Percentiles rank a stretch among this genome's conserved stretches.
phyloP scores from a whole-genome alignment of 2,113 vertebrate genomes.

The Athene noctua region DNA sequence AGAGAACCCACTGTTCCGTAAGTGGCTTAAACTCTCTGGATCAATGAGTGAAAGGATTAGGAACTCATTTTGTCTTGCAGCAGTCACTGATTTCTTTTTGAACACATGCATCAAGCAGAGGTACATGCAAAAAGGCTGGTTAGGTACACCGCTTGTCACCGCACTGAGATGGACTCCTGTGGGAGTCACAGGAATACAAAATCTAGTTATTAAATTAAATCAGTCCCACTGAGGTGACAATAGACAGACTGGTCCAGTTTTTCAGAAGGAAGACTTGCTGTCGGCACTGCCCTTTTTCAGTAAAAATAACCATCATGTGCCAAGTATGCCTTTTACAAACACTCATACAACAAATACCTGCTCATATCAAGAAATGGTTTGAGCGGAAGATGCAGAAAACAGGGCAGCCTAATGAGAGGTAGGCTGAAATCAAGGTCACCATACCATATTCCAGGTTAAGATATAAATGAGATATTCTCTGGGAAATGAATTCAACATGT shows the following conservation, averaged over 20 bases:
- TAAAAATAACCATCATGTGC: background rate
- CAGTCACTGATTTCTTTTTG: background rate
- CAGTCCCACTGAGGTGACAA: background rate
- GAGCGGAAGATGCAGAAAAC: background rate
- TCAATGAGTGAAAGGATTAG: background rate
- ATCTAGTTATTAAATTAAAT: background rate
- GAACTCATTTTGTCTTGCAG: background rate
- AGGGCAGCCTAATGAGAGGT: background rate
- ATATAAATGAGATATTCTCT: background rate
- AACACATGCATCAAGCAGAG: background rate
- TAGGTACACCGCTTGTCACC: accelerated
- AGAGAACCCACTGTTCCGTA: background rate
- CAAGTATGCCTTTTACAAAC: background rate
- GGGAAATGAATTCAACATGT: background rate
- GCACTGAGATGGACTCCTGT: background rate
- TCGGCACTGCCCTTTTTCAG: background rate
- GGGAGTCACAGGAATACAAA: background rate
- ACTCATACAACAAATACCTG: background rate
- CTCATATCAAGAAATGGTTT: background rate
- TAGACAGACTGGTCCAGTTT: background rate
- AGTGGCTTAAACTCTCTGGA: background rate
- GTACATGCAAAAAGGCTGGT: background rate
- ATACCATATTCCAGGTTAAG: background rate
- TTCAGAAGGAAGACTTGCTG: background rate
- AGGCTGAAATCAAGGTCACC: background rate